Evolutionary conservation across 2,113 vertebrate species (phyloP).

Genomic region (Oreotrochilus melanogaster): DNA sequence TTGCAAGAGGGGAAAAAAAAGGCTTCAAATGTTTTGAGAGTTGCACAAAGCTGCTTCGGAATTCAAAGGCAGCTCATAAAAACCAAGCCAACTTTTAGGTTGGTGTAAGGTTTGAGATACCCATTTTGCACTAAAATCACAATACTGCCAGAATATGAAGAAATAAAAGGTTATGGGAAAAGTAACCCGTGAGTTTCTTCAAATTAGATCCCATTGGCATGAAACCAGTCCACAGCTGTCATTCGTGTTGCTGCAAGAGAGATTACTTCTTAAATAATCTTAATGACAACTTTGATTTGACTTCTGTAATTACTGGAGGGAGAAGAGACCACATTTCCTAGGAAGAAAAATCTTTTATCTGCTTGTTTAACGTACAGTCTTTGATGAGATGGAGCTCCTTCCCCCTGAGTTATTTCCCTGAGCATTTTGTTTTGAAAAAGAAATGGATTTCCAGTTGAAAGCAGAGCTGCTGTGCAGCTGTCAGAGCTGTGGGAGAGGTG

Average conservation of each 20-base stretch:
- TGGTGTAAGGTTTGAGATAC: background rate
- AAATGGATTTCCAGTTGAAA: slow-evolving; percentile 35
- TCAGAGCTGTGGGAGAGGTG: background rate
- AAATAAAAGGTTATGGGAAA: background rate
- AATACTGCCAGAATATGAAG: background rate
- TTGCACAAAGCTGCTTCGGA: background rate
- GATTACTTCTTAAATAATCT: slow-evolving; percentile 46
- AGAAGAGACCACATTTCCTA: background rate
- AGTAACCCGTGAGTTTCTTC: background rate
- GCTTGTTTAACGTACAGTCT: slow-evolving; percentile 4
- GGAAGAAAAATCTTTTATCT: slow-evolving; percentile 54
- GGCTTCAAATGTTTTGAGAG: background rate
- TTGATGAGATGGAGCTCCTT: slow-evolving; percentile 29
- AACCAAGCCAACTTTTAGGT: background rate
- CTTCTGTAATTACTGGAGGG: slow-evolving; percentile 42
- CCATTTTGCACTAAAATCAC: background rate
- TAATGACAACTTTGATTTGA: slow-evolving; percentile 62
- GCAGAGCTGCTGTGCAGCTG: background rate
- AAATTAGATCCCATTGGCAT: background rate
- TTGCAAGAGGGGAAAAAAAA: background rate
- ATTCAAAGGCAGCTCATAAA: slow-evolving; percentile 3
- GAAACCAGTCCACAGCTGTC: slow-evolving; percentile 31
- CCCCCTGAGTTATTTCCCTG: background rate
- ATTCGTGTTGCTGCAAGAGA: slow-evolving; percentile 16
- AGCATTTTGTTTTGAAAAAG: slow-evolving; percentile 42